Base-by-base conservation (phyloP, 1,140 invertebrate species). In the Diorhabda elongata region DNA sequence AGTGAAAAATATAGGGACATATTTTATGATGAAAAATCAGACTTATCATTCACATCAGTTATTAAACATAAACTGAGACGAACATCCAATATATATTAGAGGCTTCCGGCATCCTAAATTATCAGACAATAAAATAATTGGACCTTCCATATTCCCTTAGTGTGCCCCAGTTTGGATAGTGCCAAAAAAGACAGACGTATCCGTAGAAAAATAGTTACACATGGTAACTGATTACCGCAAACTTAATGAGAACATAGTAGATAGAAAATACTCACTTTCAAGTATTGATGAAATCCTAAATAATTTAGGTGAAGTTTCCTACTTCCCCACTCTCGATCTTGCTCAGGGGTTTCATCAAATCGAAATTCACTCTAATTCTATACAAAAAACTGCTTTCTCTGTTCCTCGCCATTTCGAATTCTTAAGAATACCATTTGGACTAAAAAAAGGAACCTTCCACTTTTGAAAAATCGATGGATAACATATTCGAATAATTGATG, bases 131-230 rank as follows among this genome's bases (percentile, higher is more conserved):
- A 26, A 26, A 26, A 26, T 26, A 26, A 26, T 26, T 26, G 1
- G 26, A 26, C 0, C 26, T 26, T 26, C 26, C 26, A 26, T 26
- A 26, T 26, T 26, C 26, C 26, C 26, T 26, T 11, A 11, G 11
- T 11, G 0, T 11, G 11, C 11, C 11, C 26, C 26, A 26, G 26
- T 26, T 26, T 26, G 26, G 26, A 26, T 26, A 26, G 26, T 26
- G 26, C 0, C 26, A 26, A 26, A 76, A 67, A 75, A 78, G 66
- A 45, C 52, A 3, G 71, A 70, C 61, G 63, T 71, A 3, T 64
- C 71, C 11, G 74, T 72, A 4, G 66, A 79, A 73, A 70, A 64
- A 62, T 81, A 76, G 75, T 82, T 78, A 76, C 64, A 80, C 69
- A 42, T 81, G 5, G 78, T 80, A 5, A 43, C 44, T 42, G 42